Conservation (phyloP, 2,888 invertebrate genomes). For the Biston stratarius region DNA sequence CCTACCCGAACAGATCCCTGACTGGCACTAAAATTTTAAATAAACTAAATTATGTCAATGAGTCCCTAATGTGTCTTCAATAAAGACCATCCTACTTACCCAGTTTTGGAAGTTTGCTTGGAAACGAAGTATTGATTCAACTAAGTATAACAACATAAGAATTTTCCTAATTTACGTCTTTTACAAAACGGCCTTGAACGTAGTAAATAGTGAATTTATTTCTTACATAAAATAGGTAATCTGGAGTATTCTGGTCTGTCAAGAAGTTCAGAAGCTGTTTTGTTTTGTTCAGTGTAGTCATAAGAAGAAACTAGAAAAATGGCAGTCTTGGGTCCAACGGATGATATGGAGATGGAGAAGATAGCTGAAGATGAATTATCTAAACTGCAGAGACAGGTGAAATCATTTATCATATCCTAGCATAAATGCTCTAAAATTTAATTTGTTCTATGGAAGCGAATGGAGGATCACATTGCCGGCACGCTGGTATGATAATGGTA, state of each 20-base stretch:
- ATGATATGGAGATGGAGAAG: constrained; percentile 91
- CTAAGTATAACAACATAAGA: constrained; percentile 11
- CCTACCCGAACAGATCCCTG: too few species aligned
- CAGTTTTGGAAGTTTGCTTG: constrained; percentile 13
- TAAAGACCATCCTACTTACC: constrained; percentile 27
- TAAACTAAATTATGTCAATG: constrained; percentile 28
- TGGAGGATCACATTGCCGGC: too few species aligned
- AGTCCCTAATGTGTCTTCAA: constrained; percentile 18
- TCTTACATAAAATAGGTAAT: neutral
- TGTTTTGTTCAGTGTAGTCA: neutral
- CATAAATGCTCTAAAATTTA: too few species aligned
- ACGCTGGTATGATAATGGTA: too few species aligned
- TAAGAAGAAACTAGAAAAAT: constrained; percentile 51
- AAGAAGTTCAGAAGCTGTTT: neutral
- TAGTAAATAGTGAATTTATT: too few species aligned
- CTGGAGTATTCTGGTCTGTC: neutral
- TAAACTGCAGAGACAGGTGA: constrained; percentile 91
- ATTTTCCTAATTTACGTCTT: neutral
- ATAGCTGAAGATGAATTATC: constrained; percentile 92
- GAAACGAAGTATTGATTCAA: constrained; percentile 29
- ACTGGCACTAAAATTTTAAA: too few species aligned
- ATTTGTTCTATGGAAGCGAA: too few species aligned
- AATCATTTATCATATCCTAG: too few species aligned
- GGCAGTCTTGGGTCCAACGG: constrained; percentile 69
- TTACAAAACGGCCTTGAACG: neutral